These are phyloP conservation scores for Holothuria scabra DNA, from an alignment of 53 echinoderm and acorn worm genomes.

Conservation along the genomic window DNA sequence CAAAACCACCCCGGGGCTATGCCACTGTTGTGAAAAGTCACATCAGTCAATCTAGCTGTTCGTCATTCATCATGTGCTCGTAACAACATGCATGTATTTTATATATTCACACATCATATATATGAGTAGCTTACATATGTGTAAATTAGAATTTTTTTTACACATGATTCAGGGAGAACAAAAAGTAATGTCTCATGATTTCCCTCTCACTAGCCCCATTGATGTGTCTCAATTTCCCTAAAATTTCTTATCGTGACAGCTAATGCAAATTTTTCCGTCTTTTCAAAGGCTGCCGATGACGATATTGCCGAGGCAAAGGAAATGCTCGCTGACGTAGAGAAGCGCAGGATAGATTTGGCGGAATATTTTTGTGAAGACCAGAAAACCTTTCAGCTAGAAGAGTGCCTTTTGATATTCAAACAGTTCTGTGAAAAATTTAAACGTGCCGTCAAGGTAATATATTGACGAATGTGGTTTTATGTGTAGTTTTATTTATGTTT, in stretches of 20 bases:
- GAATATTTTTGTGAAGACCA: conserved; percentile 96
- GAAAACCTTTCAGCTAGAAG: conserved; percentile 85
- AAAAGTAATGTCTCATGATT: too few species aligned
- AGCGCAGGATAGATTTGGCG: conserved; percentile 69
- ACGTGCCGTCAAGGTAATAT: conserved; percentile 76
- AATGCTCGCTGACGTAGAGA: conserved; percentile 78
- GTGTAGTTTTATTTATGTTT: not conserved
- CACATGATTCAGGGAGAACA: too few species aligned
- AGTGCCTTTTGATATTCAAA: conserved; percentile 86
- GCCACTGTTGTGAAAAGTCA: too few species aligned
- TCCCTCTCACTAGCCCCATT: too few species aligned
- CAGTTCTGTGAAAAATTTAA: conserved; percentile 95
- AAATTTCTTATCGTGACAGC: not conserved
- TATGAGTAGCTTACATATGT: too few species aligned
- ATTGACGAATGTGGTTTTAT: not conserved
- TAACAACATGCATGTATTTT: too few species aligned
- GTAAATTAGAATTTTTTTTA: too few species aligned
- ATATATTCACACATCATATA: too few species aligned
- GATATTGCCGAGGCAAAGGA: conserved; percentile 66
- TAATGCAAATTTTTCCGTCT: not conserved
- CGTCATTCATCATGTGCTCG: too few species aligned
- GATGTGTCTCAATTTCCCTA: too few species aligned
- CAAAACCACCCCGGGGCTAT: too few species aligned
- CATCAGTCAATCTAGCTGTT: too few species aligned
- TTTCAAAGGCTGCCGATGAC: conserved; percentile 70